phyloP scores from a whole-genome alignment of 2,113 vertebrate species.

The Paratilapia polleni region DNA sequence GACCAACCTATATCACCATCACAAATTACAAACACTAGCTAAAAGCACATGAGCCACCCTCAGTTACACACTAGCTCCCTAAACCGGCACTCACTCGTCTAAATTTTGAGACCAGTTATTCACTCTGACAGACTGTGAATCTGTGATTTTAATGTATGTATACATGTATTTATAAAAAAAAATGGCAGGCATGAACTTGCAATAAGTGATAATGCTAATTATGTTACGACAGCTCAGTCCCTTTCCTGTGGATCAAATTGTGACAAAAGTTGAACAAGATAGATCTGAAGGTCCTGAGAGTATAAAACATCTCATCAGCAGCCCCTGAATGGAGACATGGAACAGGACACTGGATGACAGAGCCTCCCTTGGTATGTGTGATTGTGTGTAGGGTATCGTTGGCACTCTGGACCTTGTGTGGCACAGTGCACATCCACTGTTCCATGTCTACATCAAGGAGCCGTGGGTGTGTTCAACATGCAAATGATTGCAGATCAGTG shows the following conservation, averaged over 20 bases:
- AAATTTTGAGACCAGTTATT: neutral
- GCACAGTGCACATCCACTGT: conserved; percentile 44
- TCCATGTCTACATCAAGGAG: conserved; percentile 56
- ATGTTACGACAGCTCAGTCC: neutral
- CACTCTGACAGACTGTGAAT: neutral
- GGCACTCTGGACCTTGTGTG: conserved; percentile 48
- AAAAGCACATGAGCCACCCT: no score
- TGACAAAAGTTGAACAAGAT: conserved; percentile 51
- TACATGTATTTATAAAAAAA: neutral
- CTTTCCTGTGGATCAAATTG: conserved; percentile 39
- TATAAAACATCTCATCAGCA: conserved; percentile 53
- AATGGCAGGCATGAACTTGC: neutral
- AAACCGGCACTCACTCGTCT: neutral
- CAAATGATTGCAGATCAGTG: conserved; percentile 55
- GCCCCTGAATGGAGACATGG: conserved; percentile 56
- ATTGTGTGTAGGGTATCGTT: conserved; percentile 19
- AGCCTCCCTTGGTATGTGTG: conserved; percentile 37
- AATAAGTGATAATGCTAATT: neutral
- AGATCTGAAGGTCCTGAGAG: conserved; percentile 45
- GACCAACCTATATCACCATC: no score
- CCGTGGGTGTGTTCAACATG: conserved; percentile 59
- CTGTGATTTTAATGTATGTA: neutral
- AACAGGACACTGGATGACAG: conserved; percentile 65
- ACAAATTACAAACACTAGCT: no score
- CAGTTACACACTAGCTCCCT: neutral